A percentile compares a stretch with the other conserved stretches of the same genome.
Evolutionary conservation across 2,797 vertebrate genomes (phyloP).

Genomic region (Mus minutoides): DNA sequence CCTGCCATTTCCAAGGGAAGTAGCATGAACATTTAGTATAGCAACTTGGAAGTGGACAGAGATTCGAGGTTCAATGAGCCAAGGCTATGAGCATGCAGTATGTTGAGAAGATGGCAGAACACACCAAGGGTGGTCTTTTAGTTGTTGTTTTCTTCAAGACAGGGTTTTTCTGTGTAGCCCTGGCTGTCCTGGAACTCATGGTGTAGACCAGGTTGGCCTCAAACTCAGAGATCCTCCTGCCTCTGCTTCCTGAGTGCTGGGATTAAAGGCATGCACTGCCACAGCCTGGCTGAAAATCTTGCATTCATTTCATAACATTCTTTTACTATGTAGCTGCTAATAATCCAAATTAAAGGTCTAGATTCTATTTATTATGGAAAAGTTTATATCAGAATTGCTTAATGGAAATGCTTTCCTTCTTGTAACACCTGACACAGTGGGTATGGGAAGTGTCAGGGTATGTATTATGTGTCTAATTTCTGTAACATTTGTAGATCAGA

Average conservation of each 20-base stretch:
- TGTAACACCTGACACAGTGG: neutral
- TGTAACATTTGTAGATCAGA: neutral
- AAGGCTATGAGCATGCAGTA: neutral
- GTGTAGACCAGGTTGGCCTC: neutral
- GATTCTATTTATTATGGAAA: neutral
- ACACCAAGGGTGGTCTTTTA: neutral
- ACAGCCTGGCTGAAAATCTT: neutral
- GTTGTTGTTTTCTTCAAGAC: neutral
- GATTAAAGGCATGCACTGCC: neutral
- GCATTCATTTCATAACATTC: no score
- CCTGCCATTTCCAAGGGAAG: neutral
- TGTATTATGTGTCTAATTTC: neutral
- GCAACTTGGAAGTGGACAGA: neutral
- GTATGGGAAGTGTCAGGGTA: neutral
- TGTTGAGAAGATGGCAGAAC: neutral
- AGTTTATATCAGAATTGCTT: neutral
- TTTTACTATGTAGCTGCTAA: neutral
- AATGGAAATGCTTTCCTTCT: neutral
- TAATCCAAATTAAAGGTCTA: constrained; percentile 1
- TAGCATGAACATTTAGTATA: neutral
- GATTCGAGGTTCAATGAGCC: neutral
- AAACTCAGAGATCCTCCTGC: neutral
- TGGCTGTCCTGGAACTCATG: neutral
- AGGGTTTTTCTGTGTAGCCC: neutral
- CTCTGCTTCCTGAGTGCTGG: neutral